phyloP scores from a whole-genome alignment of 2,888 invertebrate species.

The Ectemnius continuus region DNA sequence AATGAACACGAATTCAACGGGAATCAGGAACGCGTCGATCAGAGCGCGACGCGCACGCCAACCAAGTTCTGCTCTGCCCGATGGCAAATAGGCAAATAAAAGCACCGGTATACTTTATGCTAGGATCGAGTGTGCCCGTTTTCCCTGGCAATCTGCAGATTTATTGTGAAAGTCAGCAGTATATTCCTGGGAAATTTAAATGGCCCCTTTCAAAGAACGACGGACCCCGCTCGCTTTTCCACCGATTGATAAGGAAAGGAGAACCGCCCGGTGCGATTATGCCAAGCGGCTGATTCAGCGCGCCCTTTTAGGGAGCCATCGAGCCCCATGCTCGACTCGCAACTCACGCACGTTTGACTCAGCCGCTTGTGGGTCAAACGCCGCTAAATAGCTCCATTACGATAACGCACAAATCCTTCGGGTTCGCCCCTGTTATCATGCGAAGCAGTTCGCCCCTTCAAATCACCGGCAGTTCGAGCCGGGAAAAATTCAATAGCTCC shows the following conservation, averaged over 20 bases:
- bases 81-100: slow-evolving; percentile 14
- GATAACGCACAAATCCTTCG: slow-evolving; percentile 36
- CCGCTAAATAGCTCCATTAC: slow-evolving; percentile 28
- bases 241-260: slow-evolving; percentile 42
- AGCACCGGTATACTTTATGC: neutral
- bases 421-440: neutral
- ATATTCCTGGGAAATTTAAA: slow-evolving; percentile 27
- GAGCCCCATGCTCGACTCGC: slow-evolving; percentile 20
- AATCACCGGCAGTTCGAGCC: neutral
- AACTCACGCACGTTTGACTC: slow-evolving; percentile 43
- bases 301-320: slow-evolving; percentile 36
- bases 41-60: neutral
- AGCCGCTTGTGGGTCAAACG: slow-evolving; percentile 40
- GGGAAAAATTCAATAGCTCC: slow-evolving; percentile 7
- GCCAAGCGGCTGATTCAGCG: slow-evolving; percentile 35
- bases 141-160: slow-evolving; percentile 2
- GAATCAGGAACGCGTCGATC: neutral
- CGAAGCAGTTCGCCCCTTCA: slow-evolving; percentile 8
- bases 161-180: slow-evolving; percentile 10
- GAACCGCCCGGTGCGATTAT: neutral
- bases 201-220: slow-evolving; percentile 2
- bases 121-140: neutral
- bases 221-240: slow-evolving; percentile 30
- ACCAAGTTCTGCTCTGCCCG: neutral
- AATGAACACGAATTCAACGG: slow-evolving; percentile 11